phyloP scores from a whole-genome alignment of 2,113 vertebrate species.

The Craseonycteris thonglongyai region DNA sequence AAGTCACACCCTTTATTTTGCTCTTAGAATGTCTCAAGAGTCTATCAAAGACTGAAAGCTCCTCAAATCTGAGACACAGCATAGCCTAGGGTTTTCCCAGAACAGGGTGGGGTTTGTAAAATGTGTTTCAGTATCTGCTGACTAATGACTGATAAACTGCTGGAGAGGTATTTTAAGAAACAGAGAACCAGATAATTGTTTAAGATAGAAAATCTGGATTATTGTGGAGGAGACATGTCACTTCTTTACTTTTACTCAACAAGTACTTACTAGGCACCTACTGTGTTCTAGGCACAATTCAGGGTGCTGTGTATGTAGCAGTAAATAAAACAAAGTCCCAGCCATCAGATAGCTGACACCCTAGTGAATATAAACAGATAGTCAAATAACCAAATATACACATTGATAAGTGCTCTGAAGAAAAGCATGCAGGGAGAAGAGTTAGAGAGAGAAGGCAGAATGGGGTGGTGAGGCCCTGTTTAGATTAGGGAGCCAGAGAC shows the following conservation, averaged over 20 bases:
- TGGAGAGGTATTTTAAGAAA: neutral
- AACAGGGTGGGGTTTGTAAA: neutral
- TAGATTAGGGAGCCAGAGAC: neutral
- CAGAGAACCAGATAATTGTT: neutral
- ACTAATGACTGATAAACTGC: neutral
- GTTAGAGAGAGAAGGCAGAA: neutral
- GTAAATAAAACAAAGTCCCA: neutral
- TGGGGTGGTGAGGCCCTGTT: neutral
- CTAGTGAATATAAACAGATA: neutral
- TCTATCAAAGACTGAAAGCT: neutral
- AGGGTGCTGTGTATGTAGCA: neutral
- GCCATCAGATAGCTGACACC: neutral
- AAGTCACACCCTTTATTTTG: neutral
- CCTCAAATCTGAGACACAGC: neutral
- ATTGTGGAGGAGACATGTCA: neutral
- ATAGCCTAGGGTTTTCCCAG: neutral
- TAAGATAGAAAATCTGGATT: neutral
- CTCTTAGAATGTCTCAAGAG: neutral
- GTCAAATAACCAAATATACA: neutral
- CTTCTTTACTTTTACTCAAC: neutral
- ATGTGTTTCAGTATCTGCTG: neutral
- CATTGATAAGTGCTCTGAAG: neutral
- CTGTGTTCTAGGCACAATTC: neutral
- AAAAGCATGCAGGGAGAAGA: neutral
- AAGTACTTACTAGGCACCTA: neutral